Evolutionary conservation across 1,140 invertebrate genomes (phyloP).

Genomic region (Drosophila saltans): DNA sequence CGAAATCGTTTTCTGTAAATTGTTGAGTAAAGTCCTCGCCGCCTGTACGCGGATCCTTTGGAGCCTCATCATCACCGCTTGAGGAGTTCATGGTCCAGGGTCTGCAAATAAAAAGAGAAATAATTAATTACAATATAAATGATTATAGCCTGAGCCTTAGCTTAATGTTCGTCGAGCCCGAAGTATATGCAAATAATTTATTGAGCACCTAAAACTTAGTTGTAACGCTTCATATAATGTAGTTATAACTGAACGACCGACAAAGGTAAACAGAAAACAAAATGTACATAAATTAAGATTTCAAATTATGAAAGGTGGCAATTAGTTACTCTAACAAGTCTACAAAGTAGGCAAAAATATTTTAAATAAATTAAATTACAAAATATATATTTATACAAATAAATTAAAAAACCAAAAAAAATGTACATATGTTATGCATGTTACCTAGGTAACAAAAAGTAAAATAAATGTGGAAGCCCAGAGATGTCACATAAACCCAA

Average conservation of each 20-base stretch:
- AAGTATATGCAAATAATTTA: slow-evolving; percentile 28
- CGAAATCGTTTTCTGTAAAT: slow-evolving; percentile 93
- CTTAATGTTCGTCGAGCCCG: too few species aligned
- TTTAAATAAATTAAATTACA: too few species aligned
- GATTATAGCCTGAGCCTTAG: not conserved
- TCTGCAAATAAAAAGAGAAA: slow-evolving; percentile 79
- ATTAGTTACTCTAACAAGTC: slow-evolving; percentile 18
- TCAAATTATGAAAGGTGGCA: too few species aligned
- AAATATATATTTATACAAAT: too few species aligned
- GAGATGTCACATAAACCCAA: too few species aligned
- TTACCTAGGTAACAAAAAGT: too few species aligned
- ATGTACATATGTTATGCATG: too few species aligned
- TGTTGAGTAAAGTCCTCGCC: slow-evolving; percentile 88
- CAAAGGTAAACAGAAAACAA: slow-evolving; percentile 21
- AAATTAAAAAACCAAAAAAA: too few species aligned
- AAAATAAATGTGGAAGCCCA: too few species aligned
- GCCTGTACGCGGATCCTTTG: slow-evolving; percentile 91
- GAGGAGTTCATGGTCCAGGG: slow-evolving; percentile 86
- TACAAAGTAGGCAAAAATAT: too few species aligned
- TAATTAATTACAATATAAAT: not conserved
- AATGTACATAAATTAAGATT: slow-evolving; percentile 42
- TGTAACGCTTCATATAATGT: slow-evolving; percentile 46
- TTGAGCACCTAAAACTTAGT: slow-evolving; percentile 32
- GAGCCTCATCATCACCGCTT: slow-evolving; percentile 89
- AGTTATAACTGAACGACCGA: slow-evolving; percentile 22